Percentiles rank a stretch among this genome's conserved stretches.
phyloP scores from a whole-genome alignment of 2,113 vertebrate species.

The Indri indri region DNA sequence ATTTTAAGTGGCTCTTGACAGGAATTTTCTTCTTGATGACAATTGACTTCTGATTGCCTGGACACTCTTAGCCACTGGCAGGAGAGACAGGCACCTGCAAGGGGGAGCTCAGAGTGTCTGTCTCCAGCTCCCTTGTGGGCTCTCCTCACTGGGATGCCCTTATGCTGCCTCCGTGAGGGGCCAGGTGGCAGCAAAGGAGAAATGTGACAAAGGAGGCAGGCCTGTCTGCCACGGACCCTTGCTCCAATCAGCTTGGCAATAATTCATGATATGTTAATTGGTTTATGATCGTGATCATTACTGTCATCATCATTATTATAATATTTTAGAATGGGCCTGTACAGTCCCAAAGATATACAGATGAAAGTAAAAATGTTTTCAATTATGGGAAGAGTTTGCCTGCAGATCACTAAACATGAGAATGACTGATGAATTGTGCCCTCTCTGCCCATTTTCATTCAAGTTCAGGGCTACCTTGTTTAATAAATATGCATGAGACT shows the following conservation, averaged over 20 bases:
- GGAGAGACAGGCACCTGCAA: not conserved
- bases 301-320: not conserved
- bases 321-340: not conserved
- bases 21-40: constrained; percentile 68
- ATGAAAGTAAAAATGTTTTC: constrained; percentile 9
- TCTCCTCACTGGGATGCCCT: not conserved
- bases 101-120: not conserved
- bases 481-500: constrained; percentile 26
- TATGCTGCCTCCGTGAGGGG: not conserved
- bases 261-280: not conserved
- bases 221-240: not conserved
- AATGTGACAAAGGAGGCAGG: not conserved
- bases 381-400: not conserved
- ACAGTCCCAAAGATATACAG: not conserved
- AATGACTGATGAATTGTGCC: not conserved
- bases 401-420: not conserved
- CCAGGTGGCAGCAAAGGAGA: not conserved
- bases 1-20: constrained; percentile 66
- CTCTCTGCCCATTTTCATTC: constrained; percentile 8
- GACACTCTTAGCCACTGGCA: not conserved
- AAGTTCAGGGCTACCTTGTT: constrained; percentile 1
- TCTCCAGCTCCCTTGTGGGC: not conserved
- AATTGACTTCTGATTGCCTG: constrained; percentile 61
- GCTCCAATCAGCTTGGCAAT: not conserved
- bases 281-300: not conserved